Percentiles rank a stretch among this genome's conserved stretches.
Conservation (phyloP, 2,113 vertebrate species). For the Pseudorectes ferrugineus region DNA sequence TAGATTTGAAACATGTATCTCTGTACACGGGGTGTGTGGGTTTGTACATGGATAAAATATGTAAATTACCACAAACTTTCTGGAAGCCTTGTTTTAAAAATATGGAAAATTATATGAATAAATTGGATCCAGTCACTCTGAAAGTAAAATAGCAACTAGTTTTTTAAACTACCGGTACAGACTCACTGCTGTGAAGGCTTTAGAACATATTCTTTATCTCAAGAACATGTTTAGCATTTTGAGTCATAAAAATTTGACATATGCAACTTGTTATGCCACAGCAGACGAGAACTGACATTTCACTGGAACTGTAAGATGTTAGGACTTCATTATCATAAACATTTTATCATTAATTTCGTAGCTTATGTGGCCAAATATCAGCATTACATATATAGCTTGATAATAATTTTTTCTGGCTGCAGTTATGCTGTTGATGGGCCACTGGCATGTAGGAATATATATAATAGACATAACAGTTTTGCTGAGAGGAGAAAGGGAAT, state of each 20-base stretch:
- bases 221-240: not conserved
- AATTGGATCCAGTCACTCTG: not conserved
- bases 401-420: not conserved
- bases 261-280: not conserved
- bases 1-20: fast-evolving
- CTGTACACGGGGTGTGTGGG: not conserved
- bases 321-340: not conserved
- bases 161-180: not conserved
- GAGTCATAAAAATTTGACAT: not conserved
- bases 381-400: not conserved
- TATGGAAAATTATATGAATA: not conserved
- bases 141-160: not conserved
- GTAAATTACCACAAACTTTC: not conserved
- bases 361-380: not conserved
- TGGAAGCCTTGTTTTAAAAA: not conserved
- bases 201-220: not conserved
- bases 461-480: not conserved
- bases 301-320: not conserved
- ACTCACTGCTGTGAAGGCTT: not conserved
- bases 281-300: not conserved
- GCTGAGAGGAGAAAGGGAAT: not conserved
- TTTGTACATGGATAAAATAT: not conserved
- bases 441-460: not conserved
- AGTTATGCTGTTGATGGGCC: not conserved
- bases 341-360: not conserved